Conservation (phyloP, 1,140 invertebrate genomes). For the Drosophila teissieri region DNA sequence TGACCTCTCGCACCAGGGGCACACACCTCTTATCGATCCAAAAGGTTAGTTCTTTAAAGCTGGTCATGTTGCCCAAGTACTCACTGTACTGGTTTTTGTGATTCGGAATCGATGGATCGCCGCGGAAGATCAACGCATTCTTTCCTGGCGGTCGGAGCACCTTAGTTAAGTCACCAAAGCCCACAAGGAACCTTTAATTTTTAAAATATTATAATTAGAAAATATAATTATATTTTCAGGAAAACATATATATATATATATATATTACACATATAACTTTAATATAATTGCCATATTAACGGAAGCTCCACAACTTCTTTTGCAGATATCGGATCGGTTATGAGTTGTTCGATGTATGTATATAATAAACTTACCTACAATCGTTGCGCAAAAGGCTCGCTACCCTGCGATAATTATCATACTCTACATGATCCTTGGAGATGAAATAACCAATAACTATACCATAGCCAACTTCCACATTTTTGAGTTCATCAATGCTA, state of each 20-base stretch:
- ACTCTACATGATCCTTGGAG: conserved; percentile 90
- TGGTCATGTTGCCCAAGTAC: conserved; percentile 34
- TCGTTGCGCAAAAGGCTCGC: conserved; percentile 95
- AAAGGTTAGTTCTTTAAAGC: neutral
- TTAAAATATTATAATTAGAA: neutral
- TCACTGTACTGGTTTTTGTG: conserved; percentile 7
- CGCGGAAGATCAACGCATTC: conserved; percentile 27
- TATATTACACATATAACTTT: too few relatives aligned
- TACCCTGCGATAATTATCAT: conserved; percentile 90
- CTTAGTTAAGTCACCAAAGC: conserved; percentile 90
- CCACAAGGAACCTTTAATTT: conserved; percentile 91
- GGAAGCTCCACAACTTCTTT: too few relatives aligned
- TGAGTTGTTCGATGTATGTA: neutral
- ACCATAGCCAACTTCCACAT: conserved; percentile 92
- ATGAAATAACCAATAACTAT: conserved; percentile 97
- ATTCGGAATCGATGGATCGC: neutral
- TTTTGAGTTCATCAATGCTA: conserved; percentile 89
- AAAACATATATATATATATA: too few relatives aligned
- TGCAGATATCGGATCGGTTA: too few relatives aligned
- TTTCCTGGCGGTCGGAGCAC: conserved; percentile 3
- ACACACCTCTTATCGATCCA: conserved; percentile 40
- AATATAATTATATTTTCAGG: too few relatives aligned
- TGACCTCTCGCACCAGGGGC: conserved; percentile 41
- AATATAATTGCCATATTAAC: too few relatives aligned
- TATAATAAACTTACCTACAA: conserved; percentile 85